A percentile compares a stretch with the other conserved stretches of the same genome.
Conservation (phyloP, 2,888 invertebrate species). For the Macropis europaea region DNA sequence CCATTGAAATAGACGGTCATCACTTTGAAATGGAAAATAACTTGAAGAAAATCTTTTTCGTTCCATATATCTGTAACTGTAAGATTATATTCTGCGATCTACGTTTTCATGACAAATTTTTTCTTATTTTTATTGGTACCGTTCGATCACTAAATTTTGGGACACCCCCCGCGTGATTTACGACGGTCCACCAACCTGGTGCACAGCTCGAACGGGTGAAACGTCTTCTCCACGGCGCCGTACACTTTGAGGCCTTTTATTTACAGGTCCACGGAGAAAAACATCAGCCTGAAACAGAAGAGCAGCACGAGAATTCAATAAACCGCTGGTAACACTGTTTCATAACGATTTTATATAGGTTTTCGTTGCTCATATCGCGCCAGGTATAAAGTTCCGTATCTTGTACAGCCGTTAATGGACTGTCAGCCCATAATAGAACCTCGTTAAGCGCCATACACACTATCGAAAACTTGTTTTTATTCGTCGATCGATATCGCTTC, state of each 20-base stretch:
- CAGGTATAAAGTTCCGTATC: constrained; percentile 77
- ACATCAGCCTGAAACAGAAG: constrained; percentile 81
- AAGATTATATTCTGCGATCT: no score
- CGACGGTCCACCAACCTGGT: constrained; percentile 77
- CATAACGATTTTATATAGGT: constrained; percentile 65
- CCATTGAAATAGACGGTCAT: no score
- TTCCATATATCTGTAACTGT: no score
- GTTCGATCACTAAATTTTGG: no score
- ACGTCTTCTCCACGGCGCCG: constrained; percentile 84
- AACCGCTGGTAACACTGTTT: constrained; percentile 2
- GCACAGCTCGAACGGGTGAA: constrained; percentile 84
- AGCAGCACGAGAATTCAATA: constrained; percentile 39
- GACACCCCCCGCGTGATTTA: no score
- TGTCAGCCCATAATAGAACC: constrained; percentile 9
- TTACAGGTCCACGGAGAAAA: constrained; percentile 79
- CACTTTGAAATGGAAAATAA: no score
- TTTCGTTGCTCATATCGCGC: constrained; percentile 69
- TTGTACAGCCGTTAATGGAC: constrained; percentile 70
- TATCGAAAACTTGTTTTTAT: not conserved
- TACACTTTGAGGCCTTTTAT: constrained; percentile 85
- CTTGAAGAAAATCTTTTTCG: no score
- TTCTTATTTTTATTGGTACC: no score
- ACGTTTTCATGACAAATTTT: no score
- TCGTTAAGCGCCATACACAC: not conserved
- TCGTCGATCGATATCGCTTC: not conserved